These are phyloP conservation scores for Drosophila carrolli DNA, from an alignment of 1,140 invertebrate species.

Conservation along the genomic window DNA sequence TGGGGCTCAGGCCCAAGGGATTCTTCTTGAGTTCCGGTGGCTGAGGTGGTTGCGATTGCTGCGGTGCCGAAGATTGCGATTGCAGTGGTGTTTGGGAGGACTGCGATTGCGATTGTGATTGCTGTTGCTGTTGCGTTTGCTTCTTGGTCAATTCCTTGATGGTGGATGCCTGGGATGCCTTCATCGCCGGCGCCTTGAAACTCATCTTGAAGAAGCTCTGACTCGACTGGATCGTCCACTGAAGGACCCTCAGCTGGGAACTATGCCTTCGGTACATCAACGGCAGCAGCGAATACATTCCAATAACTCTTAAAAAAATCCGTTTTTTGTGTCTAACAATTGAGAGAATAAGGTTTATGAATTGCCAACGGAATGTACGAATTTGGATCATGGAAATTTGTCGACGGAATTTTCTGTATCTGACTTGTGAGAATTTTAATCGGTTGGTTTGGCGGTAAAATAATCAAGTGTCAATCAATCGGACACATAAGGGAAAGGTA, in stretches of 20 bases:
- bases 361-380: conserved; percentile 14
- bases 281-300: conserved; percentile 39
- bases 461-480: conserved; percentile 9
- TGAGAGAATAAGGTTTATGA: conserved; percentile 2
- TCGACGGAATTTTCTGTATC: conserved; percentile 14
- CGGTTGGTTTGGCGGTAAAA: conserved; percentile 3
- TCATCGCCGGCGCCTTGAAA: conserved; percentile 26
- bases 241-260: not conserved
- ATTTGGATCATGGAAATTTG: conserved; percentile 22
- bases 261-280: conserved; percentile 10
- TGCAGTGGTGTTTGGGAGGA: not conserved
- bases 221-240: conserved; percentile 14
- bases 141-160: conserved; percentile 14
- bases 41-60: not conserved
- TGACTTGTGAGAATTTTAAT: conserved; percentile 16
- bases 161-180: conserved; percentile 1
- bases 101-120: not conserved
- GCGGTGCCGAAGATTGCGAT: not conserved
- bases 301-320: conserved; percentile 11
- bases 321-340: conserved; percentile 17
- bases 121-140: not conserved
- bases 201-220: conserved; percentile 57
- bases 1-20: not conserved
- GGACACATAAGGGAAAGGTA: conserved; percentile 48
- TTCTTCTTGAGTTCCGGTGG: not conserved